Base-by-base conservation (phyloP, 1,140 invertebrate species). In the Drosophila nigromelanica region DNA sequence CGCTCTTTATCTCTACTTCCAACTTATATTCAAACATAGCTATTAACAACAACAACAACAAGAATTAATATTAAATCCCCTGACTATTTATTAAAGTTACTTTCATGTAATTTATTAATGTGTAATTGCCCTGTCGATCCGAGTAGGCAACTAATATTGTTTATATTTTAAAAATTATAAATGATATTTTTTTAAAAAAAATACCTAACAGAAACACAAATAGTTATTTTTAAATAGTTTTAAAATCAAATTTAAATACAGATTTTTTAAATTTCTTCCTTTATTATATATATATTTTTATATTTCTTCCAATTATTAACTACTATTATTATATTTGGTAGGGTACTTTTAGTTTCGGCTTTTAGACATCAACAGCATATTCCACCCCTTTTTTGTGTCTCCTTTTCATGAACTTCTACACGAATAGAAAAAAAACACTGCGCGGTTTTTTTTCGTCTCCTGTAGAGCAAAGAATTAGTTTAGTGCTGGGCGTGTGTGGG, bases 401-500 rank as follows among this genome's bases (percentile, higher is more conserved):
- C 27, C 24, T 12, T 24, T 43, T 35, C 27, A 54, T 54, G 21
- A 14, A 43, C 30, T 21, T 45, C 18, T 30, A 55, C 15, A 61
- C 60, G 52, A 51, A 50, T 18, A 54, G 48, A 70, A 21, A n/a
- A 4, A 33, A 62, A 12, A 30, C n/a, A 30, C 35, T 56, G 42
- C 14, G 39, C 50, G 42, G 12, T 62, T 62, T 61, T 73, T 68
- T 58, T 18, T 21, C n/a, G 21, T 12, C 24, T 6, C 30, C 30
- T 14, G 48, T n/a, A 14, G 30, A 27, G 11, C 58, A 37, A 70
- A 62, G 62, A 47, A 75, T 82, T 67, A 75, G 76, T 77, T 77
- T 63, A 52, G 73, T 70, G 48, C 43, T 73, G 68, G 68, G 69
- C 68, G 69, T 85, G 81, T 73, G 64, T 61, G 54, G 37, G 40